phyloP scores from a whole-genome alignment of 2,797 vertebrate species.

The Muscicapa comitata region DNA sequence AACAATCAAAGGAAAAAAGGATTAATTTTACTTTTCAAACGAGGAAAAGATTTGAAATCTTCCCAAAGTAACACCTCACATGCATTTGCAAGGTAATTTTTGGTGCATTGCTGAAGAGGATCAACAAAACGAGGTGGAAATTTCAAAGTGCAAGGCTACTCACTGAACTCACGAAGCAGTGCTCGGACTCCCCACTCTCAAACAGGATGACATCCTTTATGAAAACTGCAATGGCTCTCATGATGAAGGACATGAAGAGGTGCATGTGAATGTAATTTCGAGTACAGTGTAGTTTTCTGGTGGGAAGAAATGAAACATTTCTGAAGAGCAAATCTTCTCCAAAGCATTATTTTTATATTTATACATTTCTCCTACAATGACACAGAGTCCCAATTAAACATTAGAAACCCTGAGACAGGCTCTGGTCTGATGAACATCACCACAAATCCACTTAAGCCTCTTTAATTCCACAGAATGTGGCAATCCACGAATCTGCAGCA shows the following conservation, averaged over 20 bases:
- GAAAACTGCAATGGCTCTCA: constrained; percentile 91
- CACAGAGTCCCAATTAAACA: not conserved
- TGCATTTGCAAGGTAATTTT: not conserved
- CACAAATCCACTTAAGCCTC: constrained; percentile 20
- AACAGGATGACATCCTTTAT: constrained; percentile 91
- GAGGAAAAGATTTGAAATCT: not conserved
- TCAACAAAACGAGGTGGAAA: not conserved
- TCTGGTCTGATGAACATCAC: not conserved
- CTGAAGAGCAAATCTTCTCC: not conserved
- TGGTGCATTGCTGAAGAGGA: not conserved
- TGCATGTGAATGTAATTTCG: constrained; percentile 97
- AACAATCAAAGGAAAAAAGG: not conserved
- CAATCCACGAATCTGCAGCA: not conserved
- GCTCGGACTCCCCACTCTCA: constrained; percentile 80
- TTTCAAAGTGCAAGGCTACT: constrained; percentile 33
- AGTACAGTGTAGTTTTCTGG: constrained; percentile 95
- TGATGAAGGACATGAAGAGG: constrained; percentile 93
- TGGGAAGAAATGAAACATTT: not conserved
- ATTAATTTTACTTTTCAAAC: not conserved
- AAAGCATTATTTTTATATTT: not conserved
- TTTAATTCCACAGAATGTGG: not conserved
- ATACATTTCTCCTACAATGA: not conserved
- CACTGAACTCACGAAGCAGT: constrained; percentile 85
- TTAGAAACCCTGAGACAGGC: not conserved
- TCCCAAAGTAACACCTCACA: not conserved